These are phyloP conservation scores for Galbula dea DNA, from an alignment of 2,113 vertebrate genomes.

Conservation along the genomic window DNA sequence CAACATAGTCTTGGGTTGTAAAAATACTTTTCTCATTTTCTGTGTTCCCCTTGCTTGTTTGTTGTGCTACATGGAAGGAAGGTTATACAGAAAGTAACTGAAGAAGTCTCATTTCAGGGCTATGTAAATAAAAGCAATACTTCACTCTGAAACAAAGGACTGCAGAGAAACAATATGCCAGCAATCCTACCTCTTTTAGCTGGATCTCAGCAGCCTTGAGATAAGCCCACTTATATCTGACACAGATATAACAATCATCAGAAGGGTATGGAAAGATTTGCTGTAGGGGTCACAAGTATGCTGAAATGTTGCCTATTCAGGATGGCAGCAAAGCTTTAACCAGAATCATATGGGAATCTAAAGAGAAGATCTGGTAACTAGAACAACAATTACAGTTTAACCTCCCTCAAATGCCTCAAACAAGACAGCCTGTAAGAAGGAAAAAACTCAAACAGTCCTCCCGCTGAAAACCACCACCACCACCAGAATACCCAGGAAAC, in stretches of 20 bases:
- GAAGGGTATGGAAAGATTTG: background rate
- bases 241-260: rapidly evolving
- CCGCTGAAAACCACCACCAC: background rate
- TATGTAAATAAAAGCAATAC: background rate
- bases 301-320: background rate
- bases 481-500: background rate
- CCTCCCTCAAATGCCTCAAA: background rate
- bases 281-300: background rate
- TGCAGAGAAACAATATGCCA: background rate
- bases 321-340: background rate
- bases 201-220: background rate
- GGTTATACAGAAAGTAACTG: background rate
- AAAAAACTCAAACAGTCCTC: background rate
- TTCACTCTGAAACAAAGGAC: background rate
- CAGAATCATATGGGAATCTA: background rate
- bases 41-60: background rate
- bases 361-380: background rate
- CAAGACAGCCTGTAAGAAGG: background rate
- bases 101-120: background rate
- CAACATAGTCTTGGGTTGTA: background rate
- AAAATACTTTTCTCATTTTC: background rate
- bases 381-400: background rate
- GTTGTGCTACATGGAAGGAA: background rate
- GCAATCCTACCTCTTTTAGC: background rate
- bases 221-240: background rate